Evolutionary conservation across 2,113 vertebrate genomes (phyloP), one percentile per base, ranked within the genome.

Genomic region (Tragelaphus imberbis): DNA sequence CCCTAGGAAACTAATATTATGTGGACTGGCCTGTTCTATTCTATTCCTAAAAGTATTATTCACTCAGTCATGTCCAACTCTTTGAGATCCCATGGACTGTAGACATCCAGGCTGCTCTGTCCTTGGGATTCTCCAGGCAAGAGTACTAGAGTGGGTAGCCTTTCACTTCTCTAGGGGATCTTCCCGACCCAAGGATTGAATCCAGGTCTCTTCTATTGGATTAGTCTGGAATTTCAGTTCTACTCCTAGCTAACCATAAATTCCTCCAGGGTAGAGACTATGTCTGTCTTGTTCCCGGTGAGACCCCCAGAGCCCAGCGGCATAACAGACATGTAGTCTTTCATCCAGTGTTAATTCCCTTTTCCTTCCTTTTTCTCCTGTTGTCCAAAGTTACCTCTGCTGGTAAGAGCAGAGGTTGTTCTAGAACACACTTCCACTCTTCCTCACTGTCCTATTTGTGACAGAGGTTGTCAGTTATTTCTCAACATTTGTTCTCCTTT

Each of bases 61-160:
- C 0, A 0, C 10, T 71, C 5, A 40, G 36, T 44, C 40, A 14
- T 15, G 71, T 77, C 36, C 3, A 3, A 44, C 71, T 77, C 71
- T 63, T 63, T 77, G 71, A 25, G 36, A 77, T 12, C 40, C 23
- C 12, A 27, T 44, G 40, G 40, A 27, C 71, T 27, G 12, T 77
- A 77, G 23, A 40, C 40, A 6, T 40, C 40, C 71, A 44, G 40
- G 21, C 71, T 77, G 21, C 23, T 77, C 40, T 77, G 71, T 77
- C 71, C 40, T 15, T 77, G 36, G 23, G 40, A 77, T 77, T 77
- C 71, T 44, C 40, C 23, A 77, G 40, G 3, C 71, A 44, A 77
- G 40, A 44, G 6, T 44, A 40, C 23, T 77, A 36, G 71, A 77
- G 71, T 77, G 71, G 36, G 71, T 25, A 75, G 71, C 71, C n/a